Percentiles rank a stretch among this genome's conserved stretches.
Conservation (phyloP, 2,113 vertebrate genomes). For the Galbula dea region DNA sequence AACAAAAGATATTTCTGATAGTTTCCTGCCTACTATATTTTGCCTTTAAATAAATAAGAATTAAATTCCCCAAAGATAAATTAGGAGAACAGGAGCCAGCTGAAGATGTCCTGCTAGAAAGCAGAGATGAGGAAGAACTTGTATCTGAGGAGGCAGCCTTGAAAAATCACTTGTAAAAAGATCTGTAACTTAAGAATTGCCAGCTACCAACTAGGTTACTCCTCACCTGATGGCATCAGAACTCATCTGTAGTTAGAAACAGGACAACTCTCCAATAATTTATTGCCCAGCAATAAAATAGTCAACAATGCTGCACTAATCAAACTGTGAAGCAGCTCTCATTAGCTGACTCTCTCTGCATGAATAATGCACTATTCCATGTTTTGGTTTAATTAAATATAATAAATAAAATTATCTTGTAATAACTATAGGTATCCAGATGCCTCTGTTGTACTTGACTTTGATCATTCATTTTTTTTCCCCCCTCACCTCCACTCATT, state of each 20-base stretch:
- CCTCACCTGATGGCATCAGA: not conserved
- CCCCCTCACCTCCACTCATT: not conserved
- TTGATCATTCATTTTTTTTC: not conserved
- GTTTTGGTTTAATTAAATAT: conserved; percentile 62
- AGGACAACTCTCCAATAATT: not conserved
- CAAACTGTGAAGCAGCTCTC: conserved; percentile 19
- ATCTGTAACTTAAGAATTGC: not conserved
- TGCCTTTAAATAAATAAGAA: not conserved
- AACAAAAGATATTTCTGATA: not conserved
- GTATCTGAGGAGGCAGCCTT: not conserved
- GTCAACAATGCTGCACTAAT: not conserved
- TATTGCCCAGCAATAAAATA: conserved; percentile 16
- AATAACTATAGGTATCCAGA: not conserved
- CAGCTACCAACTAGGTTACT: not conserved
- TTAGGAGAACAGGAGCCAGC: not conserved
- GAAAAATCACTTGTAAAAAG: not conserved
- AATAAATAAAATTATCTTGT: conserved; percentile 35
- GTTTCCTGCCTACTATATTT: not conserved
- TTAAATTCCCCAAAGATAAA: not conserved
- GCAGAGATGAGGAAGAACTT: not conserved
- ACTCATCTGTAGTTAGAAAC: not conserved
- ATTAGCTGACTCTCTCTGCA: conserved; percentile 23
- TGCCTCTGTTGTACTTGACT: not conserved
- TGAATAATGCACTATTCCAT: conserved; percentile 42
- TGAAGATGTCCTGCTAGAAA: not conserved